Evolutionary conservation across 1,140 invertebrate genomes (phyloP).

Genomic region (Drosophila miranda): DNA sequence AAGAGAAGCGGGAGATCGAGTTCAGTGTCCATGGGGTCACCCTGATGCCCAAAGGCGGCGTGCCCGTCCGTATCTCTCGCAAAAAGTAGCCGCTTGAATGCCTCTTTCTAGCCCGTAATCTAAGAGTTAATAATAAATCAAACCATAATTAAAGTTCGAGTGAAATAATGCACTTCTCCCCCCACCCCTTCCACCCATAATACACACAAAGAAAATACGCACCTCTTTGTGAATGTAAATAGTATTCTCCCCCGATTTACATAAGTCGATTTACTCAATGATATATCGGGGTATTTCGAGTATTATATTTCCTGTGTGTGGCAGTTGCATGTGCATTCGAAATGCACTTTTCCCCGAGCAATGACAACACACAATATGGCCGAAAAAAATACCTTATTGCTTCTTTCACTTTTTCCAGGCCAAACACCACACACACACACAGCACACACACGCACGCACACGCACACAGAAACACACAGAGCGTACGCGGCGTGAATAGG

Average conservation of each 20-base stretch:
- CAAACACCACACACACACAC: conserved; percentile 48
- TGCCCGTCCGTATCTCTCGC: conserved; percentile 41
- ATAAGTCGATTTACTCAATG: conserved; percentile 42
- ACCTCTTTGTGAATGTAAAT: conserved; percentile 54
- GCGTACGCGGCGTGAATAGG: too few species aligned
- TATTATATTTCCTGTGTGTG: not conserved
- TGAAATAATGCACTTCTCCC: not conserved
- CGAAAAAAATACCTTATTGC: conserved; percentile 56
- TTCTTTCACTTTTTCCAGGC: conserved; percentile 80
- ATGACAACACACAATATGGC: conserved; percentile 75
- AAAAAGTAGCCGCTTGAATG: conserved; percentile 22
- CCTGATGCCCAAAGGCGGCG: conserved; percentile 46
- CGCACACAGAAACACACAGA: conserved; percentile 24
- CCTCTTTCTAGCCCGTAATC: too few species aligned
- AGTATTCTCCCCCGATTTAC: conserved; percentile 40
- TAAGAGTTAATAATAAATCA: too few species aligned
- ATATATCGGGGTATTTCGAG: not conserved
- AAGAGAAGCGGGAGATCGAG: conserved; percentile 48
- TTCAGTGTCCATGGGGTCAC: conserved; percentile 46
- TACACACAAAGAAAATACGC: conserved; percentile 19
- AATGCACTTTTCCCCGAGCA: conserved; percentile 57
- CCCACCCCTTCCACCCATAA: not conserved
- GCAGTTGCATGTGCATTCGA: conserved; percentile 25
- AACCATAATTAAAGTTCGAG: too few species aligned
- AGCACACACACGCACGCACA: conserved; percentile 26